These are phyloP conservation scores for Ianthella basta DNA, from an alignment of 37 sponge, comb jelly and placozoan genomes.

Conservation along the genomic window DNA sequence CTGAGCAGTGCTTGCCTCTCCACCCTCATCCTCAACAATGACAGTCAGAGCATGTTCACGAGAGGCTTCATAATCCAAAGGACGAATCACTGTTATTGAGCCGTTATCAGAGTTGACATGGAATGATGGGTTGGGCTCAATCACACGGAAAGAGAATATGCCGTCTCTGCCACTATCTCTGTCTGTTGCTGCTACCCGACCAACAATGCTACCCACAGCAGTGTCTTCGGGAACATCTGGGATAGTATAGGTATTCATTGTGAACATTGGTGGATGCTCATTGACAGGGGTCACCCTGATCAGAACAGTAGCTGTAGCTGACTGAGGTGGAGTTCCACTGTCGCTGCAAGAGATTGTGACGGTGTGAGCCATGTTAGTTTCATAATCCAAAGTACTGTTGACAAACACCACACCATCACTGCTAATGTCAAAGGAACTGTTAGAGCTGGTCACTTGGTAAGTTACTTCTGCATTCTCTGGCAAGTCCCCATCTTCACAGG, in stretches of 20 bases:
- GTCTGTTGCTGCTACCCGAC: constrained; percentile 56
- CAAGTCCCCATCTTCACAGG: constrained; percentile 56
- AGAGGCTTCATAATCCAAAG: constrained; percentile 57
- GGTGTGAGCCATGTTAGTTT: constrained; percentile 19
- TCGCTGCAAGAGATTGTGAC: constrained; percentile 66
- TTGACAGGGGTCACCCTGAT: constrained; percentile 56
- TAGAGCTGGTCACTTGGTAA: constrained; percentile 26
- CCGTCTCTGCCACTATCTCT: constrained; percentile 62
- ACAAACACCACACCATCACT: constrained; percentile 48
- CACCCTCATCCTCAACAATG: constrained; percentile 61
- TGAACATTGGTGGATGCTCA: constrained; percentile 66
- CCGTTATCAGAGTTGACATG: constrained; percentile 57
- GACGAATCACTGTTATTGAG: constrained; percentile 39
- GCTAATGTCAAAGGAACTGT: constrained; percentile 39
- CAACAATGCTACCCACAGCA: constrained; percentile 43
- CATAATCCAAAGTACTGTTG: constrained; percentile 45
- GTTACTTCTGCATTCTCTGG: constrained; percentile 35
- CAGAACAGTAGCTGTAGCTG: constrained; percentile 45
- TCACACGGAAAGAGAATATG: constrained; percentile 38
- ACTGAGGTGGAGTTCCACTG: constrained; percentile 45
- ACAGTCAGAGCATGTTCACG: constrained; percentile 54
- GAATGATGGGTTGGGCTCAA: constrained; percentile 48
- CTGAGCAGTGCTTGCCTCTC: constrained; percentile 27
- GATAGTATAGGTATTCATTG: constrained; percentile 33
- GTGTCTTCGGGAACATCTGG: constrained; percentile 45